These are phyloP conservation scores for Botrylloides violaceus DNA, from an alignment of 23 tunicate species.

Conservation along the genomic window DNA sequence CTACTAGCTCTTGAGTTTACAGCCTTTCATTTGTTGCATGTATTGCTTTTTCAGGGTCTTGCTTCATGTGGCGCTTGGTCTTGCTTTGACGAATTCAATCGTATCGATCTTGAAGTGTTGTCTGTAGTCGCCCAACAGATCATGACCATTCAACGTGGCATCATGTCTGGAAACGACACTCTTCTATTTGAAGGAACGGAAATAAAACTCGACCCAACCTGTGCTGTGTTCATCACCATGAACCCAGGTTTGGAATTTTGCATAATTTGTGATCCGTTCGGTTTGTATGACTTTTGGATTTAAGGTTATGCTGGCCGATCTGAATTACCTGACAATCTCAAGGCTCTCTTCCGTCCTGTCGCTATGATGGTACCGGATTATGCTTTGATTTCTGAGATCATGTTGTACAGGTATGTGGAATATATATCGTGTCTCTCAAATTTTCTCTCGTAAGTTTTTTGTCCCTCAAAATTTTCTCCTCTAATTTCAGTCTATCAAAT, in stretches of 20 bases:
- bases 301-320: slow-evolving; percentile 99
- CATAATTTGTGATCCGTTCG: background rate
- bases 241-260: slow-evolving; percentile 57
- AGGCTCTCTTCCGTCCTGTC: slow-evolving; percentile 95
- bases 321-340: slow-evolving; percentile 94
- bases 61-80: slow-evolving; percentile 97
- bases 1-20: too few species aligned
- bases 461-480: too few species aligned
- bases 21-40: too few species aligned
- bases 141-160: slow-evolving; percentile 89
- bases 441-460: too few species aligned
- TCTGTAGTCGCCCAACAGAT: slow-evolving; percentile 98
- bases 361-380: slow-evolving; percentile 99
- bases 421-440: too few species aligned
- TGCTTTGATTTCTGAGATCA: slow-evolving; percentile 96
- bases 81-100: slow-evolving; percentile 85
- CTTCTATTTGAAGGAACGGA: slow-evolving; percentile 99
- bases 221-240: slow-evolving; percentile 99
- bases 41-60: slow-evolving; percentile 59
- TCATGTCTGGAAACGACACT: slow-evolving; percentile 73
- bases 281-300: background rate
- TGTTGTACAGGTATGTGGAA: slow-evolving; percentile 83
- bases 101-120: slow-evolving; percentile 91
- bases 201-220: slow-evolving; percentile 83
- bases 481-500: too few species aligned